Evolutionary conservation across 30 jellyfish, hydroid and myxozoan genomes (phyloP), one percentile per base, ranked within the genome.

Genomic region (Turritopsis rubra): DNA sequence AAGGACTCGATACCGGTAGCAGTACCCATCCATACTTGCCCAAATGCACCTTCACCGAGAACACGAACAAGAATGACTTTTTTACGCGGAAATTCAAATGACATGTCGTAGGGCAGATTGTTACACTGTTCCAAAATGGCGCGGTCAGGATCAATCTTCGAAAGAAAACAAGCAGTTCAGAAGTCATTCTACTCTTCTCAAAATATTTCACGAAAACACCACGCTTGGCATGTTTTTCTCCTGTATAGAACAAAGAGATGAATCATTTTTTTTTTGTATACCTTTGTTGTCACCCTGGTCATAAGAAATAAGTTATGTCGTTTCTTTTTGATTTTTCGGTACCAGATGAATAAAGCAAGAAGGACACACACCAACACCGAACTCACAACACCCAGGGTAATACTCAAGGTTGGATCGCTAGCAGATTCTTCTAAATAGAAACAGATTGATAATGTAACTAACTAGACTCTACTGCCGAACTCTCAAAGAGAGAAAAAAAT

Each of bases 21-120:
- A 7, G 29, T 28, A 8, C 29, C 31, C 53, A 78, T 78, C 28
- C 78, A 78, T 28, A 68, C 77, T 68, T 68, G 31, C 0, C 77
- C 77, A 68, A 68, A 68, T 68, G 77, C 77, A 68, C 77, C 85
- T 17, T 24, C 29, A 18, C 85, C 85, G 30, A 78, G 28, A 20
- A 28, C 77, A 13, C 65, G 53, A 21, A 24, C 79, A 20, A 78
- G 54, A 24, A 53, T 52, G 26, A 78, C 52, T 28, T 53, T 30
- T 28, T 78, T 52, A 41, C 85, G 77, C 41, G 85, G 81, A 52
- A 78, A 78, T 29, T 78, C 85, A 27, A 30, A 78, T 20, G 26
- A 20, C 54, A 25, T 5, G 77, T 78, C 85, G 21, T 78, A 78
- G 41, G 85, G 82, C n/a, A 52, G 24, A 17, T 52, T 53, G 41